phyloP scores from a whole-genome alignment of 2,888 invertebrate genomes.

The Axea sp. region DNA sequence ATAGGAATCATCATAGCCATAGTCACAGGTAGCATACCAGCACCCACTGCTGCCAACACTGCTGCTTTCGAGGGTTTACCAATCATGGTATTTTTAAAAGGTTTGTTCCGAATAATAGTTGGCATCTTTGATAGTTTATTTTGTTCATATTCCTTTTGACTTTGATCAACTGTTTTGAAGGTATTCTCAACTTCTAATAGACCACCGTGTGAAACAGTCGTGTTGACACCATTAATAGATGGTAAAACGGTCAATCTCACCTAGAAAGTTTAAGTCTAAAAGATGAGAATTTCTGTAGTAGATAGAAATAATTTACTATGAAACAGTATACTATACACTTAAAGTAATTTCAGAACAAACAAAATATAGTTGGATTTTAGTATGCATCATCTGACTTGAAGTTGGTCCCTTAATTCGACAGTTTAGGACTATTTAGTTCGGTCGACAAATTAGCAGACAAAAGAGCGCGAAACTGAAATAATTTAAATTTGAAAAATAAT shows the following conservation, averaged over 20 bases:
- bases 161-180: constrained; percentile 85
- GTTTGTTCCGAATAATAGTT: constrained; percentile 66
- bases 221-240: constrained; percentile 82
- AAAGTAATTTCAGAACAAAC: no score
- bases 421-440: no score
- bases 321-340: neutral
- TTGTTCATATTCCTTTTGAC: constrained; percentile 79
- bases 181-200: constrained; percentile 87
- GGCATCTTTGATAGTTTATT: constrained; percentile 61
- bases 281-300: constrained; percentile 63
- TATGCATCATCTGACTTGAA: no score
- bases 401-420: no score
- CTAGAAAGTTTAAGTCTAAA: constrained; percentile 69
- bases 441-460: no score
- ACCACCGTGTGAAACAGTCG: constrained; percentile 86
- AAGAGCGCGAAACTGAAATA: no score
- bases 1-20: constrained; percentile 90
- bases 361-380: no score
- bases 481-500: no score
- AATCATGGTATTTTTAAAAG: constrained; percentile 70
- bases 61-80: constrained; percentile 82
- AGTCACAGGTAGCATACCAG: constrained; percentile 89
- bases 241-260: constrained; percentile 88
- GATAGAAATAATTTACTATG: constrained; percentile 16
- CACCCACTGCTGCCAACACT: constrained; percentile 86